phyloP scores from a whole-genome alignment of 2,888 invertebrate species.

The Nemotelus nigrinus region DNA sequence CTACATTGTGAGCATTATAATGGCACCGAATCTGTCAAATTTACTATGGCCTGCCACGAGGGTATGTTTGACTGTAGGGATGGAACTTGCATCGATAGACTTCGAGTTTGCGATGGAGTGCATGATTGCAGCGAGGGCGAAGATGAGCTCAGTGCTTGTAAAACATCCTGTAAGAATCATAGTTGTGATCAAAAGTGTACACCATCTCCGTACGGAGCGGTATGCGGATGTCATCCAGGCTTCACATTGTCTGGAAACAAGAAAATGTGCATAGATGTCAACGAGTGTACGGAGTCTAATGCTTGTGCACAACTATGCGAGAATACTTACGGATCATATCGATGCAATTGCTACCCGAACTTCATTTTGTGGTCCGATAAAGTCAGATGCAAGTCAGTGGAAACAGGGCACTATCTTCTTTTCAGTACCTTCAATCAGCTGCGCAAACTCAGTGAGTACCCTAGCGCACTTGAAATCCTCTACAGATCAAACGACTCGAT shows the following conservation, averaged over 20 bases:
- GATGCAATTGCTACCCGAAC: conserved; percentile 61
- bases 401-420: conserved; percentile 68
- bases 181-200: conserved; percentile 71
- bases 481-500: conserved; percentile 65
- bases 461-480: conserved; percentile 59
- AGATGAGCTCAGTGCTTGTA: conserved; percentile 76
- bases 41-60: conserved; percentile 55
- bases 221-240: conserved; percentile 73
- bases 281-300: conserved; percentile 72
- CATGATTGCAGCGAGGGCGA: conserved; percentile 74
- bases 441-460: conserved; percentile 65
- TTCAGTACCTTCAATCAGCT: conserved; percentile 70
- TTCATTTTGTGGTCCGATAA: conserved; percentile 68
- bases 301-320: conserved; percentile 73
- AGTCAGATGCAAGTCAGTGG: conserved; percentile 74
- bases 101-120: conserved; percentile 71
- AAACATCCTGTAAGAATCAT: conserved; percentile 61
- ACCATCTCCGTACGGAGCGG: conserved; percentile 73
- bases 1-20: conserved; percentile 64
- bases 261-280: conserved; percentile 72
- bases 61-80: conserved; percentile 68
- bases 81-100: conserved; percentile 74
- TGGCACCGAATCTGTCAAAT: conserved; percentile 52
- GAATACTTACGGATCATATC: conserved; percentile 61
- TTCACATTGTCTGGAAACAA: conserved; percentile 68